Base-by-base conservation (phyloP, 2,888 invertebrate genomes). In the Ophion ellenae region DNA sequence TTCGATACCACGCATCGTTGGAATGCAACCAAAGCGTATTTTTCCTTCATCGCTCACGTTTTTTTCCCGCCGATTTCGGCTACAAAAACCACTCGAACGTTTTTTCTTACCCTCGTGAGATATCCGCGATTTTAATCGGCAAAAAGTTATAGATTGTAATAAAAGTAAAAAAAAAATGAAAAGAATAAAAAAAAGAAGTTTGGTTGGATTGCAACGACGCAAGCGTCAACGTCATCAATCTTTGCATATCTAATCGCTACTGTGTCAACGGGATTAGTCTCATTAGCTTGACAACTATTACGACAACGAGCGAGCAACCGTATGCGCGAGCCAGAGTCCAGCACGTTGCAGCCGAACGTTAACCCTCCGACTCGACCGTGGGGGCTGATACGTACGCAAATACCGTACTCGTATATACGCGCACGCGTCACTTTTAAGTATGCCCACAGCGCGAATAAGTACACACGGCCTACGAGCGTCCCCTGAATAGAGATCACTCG, bases 191-290 rank as follows among this genome's bases (percentile, higher is more conserved):
- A 32, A 32, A 32, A 32, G 2, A 32, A 32, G 3, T 32, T 32
- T 4, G 3, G 32, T 32, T 32, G 32, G 2, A 4, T 32, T 32
- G 3, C 32, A 32, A 32, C 32, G 32, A 32, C 0, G 32, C 32
- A 32, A 32, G 32, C 32, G 2, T 32, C 32, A 32, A 32, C 32
- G 32, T 32, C n/a, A 0, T 74, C 6, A 4, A 78, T 67, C 45
- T 40, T 59, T 69, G 14, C 47, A 53, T 83, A 73, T 83, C 59
- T 78, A 83, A 83, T 79, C 47, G 70, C n/a, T 36, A n/a, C 14
- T 36, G 63, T 66, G 45, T 70, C 82, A 77, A 63, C 45, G 77
- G 53, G 69, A 80, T 84, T 80, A 80, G 70, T 76, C 71, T 64
- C 70, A 80, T 83, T 78, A 78, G 61, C 32, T 61, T 47, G 47